Evolutionary conservation across 2,888 invertebrate genomes (phyloP).

Genomic region (Lutraria lutraria): DNA sequence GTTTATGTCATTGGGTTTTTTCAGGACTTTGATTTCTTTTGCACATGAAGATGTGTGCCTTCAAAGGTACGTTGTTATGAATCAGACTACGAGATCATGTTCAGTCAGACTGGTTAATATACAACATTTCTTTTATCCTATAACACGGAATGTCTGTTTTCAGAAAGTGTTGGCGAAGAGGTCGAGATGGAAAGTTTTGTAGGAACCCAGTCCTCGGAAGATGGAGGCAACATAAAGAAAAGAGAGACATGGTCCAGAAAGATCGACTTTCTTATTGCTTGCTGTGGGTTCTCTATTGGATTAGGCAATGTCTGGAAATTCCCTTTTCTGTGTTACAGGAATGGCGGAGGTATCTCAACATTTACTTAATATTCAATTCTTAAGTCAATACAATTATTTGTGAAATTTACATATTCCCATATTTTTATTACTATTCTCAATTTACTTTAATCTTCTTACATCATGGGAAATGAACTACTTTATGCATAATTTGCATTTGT

Average conservation of each 20-base stretch:
- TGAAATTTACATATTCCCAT: too few relatives aligned
- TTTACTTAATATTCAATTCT: background rate
- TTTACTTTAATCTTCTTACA: too few relatives aligned
- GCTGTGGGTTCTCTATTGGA: slow-evolving; percentile 74
- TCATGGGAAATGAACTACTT: background rate
- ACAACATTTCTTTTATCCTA: background rate
- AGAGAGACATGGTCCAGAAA: slow-evolving; percentile 65
- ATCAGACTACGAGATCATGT: too few relatives aligned
- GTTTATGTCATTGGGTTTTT: too few relatives aligned
- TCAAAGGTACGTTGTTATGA: too few relatives aligned
- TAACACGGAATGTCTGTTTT: background rate
- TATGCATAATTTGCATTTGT: background rate
- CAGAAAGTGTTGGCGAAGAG: background rate
- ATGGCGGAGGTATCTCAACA: slow-evolving; percentile 72
- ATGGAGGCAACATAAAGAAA: slow-evolving; percentile 47
- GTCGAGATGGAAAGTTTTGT: slow-evolving; percentile 6
- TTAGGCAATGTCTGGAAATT: slow-evolving; percentile 77
- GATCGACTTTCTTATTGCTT: slow-evolving; percentile 73
- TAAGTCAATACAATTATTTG: background rate
- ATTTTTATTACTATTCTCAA: background rate
- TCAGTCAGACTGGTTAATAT: background rate
- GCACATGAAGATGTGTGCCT: too few relatives aligned
- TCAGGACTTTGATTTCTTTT: too few relatives aligned
- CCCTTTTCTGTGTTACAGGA: slow-evolving; percentile 76
- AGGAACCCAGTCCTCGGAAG: background rate